Evolutionary conservation across 2,888 invertebrate species (phyloP), one percentile per base, ranked within the genome.

Genomic region (Lycia hirtaria): DNA sequence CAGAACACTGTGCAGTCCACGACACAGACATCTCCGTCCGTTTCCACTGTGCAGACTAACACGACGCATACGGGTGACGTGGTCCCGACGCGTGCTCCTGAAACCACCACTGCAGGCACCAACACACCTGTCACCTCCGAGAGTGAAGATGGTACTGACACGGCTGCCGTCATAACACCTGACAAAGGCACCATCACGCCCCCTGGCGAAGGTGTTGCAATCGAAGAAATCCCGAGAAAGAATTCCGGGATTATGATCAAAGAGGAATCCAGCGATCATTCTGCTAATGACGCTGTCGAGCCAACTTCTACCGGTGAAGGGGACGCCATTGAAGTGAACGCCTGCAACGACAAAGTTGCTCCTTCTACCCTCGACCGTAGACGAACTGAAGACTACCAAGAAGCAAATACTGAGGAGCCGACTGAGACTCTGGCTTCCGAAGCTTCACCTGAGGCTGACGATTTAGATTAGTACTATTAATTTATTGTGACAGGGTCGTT

Each of bases 1-100:
- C 91, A 88, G 47, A 88, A 84, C 56, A 90, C 91, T 1, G 85
- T 83, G 4, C 93, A 92, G 68, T 93, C 93, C 10, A 89, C 93
- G 3, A 90, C 92, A 0, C 92, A 92, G 56, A 89, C 92, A 0
- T 80, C 87, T 1, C 88, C 88, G 0, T 90, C 90, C 10, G 88
- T 89, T 6, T 88, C 90, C n/a, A 88, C 90, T 3, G 88, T 73
- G 4, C 88, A 91, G 65, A 90, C 89, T 2, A 88, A 90, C 56
- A 88, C 90, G 6, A 86, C 85, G 1, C 89, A 90, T 44, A 87
- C 89, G 1, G 91, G 88, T 10, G 92, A 91, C 40, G 84, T 88
- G 4, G 59, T 78, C 3, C 60, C 83, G 1, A 56, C 81, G 0
- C 75, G 79, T 59, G 64, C 66, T 3, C 69, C 81, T 3, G 85